Evolutionary conservation across 2,113 vertebrate genomes (phyloP).

Genomic region (Seriola dumerili): DNA sequence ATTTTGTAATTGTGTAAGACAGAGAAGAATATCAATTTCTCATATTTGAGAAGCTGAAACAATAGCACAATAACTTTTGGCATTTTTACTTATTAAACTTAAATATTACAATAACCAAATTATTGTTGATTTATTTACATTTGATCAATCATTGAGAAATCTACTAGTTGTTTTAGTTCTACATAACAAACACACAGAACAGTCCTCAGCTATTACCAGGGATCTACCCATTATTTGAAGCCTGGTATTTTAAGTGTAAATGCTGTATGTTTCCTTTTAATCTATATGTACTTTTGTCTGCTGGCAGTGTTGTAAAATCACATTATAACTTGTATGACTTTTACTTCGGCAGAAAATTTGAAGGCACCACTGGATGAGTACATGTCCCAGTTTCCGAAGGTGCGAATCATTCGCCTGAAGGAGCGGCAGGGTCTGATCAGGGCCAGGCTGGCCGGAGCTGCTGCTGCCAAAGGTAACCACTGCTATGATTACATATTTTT

Average conservation of each 20-base stretch:
- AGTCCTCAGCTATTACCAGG: neutral
- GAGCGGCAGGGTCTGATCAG: conserved; percentile 95
- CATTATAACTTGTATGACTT: neutral
- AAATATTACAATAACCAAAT: neutral
- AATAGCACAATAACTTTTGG: too few species aligned
- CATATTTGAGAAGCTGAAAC: neutral
- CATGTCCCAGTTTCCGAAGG: conserved; percentile 92
- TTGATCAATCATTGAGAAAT: neutral
- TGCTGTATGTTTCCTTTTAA: neutral
- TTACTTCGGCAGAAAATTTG: conserved; percentile 86
- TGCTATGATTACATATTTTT: neutral
- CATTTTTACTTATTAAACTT: too few species aligned
- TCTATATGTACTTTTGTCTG: neutral
- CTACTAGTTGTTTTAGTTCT: neutral
- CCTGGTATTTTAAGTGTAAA: neutral
- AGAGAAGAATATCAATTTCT: neutral
- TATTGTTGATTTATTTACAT: neutral
- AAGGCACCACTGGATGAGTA: conserved; percentile 90
- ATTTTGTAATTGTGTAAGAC: neutral
- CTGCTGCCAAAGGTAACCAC: conserved; percentile 88
- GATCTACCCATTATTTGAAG: neutral
- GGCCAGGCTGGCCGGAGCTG: conserved; percentile 91
- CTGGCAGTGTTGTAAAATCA: neutral
- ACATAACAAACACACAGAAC: neutral
- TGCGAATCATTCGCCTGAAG: conserved; percentile 90